Evolutionary conservation across 2,888 invertebrate genomes (phyloP).

Genomic region (Cataglyphis livida): DNA sequence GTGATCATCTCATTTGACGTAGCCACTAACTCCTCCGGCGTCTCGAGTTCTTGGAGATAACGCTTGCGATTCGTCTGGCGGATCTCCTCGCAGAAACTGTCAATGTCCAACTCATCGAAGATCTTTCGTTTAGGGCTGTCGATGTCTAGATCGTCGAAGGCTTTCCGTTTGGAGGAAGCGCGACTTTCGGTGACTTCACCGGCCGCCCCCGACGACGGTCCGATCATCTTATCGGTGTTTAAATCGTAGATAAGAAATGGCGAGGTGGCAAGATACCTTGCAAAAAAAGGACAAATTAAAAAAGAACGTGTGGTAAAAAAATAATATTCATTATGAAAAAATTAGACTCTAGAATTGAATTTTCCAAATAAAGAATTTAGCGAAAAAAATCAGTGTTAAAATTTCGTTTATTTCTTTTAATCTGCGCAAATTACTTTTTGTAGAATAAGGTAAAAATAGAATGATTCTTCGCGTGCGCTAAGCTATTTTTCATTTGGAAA

Average conservation of each 20-base stretch:
- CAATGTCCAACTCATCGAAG: slow-evolving; percentile 83
- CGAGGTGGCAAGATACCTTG: neutral
- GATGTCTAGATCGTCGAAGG: slow-evolving; percentile 82
- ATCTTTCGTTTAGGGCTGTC: slow-evolving; percentile 77
- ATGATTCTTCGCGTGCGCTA: neutral
- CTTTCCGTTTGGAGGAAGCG: slow-evolving; percentile 78
- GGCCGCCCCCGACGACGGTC: slow-evolving; percentile 80
- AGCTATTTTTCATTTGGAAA: neutral
- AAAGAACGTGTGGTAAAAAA: neutral
- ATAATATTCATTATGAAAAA: neutral
- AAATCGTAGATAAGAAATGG: neutral
- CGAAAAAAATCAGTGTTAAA: neutral
- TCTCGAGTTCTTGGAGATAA: slow-evolving; percentile 62
- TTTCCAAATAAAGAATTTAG: neutral
- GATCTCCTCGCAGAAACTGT: slow-evolving; percentile 82
- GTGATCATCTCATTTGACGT: slow-evolving; percentile 62
- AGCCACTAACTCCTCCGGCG: slow-evolving; percentile 68
- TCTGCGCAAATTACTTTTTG: neutral
- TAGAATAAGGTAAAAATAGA: neutral
- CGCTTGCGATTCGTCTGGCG: slow-evolving; percentile 70
- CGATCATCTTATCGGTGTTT: slow-evolving; percentile 79
- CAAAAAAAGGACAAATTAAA: neutral
- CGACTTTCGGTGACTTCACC: slow-evolving; percentile 74
- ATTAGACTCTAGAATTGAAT: neutral
- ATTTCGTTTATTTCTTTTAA: neutral